Conservation (phyloP, 2,113 vertebrate genomes). For the Archocentrus centrarchus region DNA sequence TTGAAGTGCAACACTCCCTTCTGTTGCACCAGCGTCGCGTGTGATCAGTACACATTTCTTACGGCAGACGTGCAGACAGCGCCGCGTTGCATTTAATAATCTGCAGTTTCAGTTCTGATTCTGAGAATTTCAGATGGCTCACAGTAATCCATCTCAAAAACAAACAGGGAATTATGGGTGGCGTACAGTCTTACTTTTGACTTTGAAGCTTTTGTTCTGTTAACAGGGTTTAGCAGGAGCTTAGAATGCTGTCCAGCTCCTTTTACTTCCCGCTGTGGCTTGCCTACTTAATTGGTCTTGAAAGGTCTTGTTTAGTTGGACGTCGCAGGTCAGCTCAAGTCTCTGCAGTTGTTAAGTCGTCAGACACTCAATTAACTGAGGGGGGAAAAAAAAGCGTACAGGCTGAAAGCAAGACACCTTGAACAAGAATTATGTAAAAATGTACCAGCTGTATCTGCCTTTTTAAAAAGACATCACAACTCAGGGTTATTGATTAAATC, state of each 20-base stretch:
- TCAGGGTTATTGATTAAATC: neutral
- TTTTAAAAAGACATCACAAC: neutral
- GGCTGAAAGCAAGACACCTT: conserved; percentile 15
- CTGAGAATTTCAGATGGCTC: neutral
- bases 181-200: neutral
- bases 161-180: conserved; percentile 24
- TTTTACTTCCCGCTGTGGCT: conserved; percentile 28
- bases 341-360: conserved; percentile 48
- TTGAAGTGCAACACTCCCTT: conserved; percentile 41
- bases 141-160: conserved; percentile 6
- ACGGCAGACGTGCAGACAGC: neutral
- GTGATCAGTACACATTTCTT: neutral
- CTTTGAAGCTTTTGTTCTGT: conserved; percentile 18
- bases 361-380: conserved; percentile 60
- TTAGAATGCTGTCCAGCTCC: conserved; percentile 13
- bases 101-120: conserved; percentile 20
- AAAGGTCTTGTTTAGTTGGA: conserved; percentile 55
- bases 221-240: conserved; percentile 36
- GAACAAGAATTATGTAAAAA: neutral
- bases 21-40: conserved; percentile 22
- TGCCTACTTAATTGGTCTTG: conserved; percentile 68
- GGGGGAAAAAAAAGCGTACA: neutral
- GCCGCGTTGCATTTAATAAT: conserved; percentile 38
- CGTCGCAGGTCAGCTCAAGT: conserved; percentile 49
- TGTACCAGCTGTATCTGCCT: conserved; percentile 4